Evolutionary conservation across 2,888 invertebrate genomes (phyloP).

Genomic region (Catocala sponsa): DNA sequence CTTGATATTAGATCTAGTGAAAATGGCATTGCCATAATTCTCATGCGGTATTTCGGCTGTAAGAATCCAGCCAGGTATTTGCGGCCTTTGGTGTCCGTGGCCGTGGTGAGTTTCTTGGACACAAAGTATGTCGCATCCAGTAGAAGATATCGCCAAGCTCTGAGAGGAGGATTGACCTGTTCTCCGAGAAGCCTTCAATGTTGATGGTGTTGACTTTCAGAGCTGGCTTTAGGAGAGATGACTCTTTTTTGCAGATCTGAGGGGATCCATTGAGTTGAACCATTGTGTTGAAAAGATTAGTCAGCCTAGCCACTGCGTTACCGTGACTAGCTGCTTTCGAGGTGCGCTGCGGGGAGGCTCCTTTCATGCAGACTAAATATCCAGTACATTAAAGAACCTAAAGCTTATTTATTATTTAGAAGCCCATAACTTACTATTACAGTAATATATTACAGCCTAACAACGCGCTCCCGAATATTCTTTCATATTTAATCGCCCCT

Average conservation of each 20-base stretch:
- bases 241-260: no score
- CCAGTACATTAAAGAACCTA: no score
- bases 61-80: not conserved
- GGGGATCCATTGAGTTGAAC: no score
- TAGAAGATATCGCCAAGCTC: not conserved
- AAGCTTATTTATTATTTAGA: not conserved
- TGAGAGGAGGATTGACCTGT: not conserved
- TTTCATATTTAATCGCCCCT: slow-evolving; percentile 5
- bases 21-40: not conserved
- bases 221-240: not conserved
- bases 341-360: no score
- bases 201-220: not conserved
- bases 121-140: not conserved
- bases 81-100: not conserved
- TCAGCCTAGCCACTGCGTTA: no score
- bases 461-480: not conserved
- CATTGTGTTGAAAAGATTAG: no score
- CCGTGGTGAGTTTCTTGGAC: not conserved
- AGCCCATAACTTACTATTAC: not conserved
- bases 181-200: not conserved
- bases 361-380: no score
- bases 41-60: not conserved
- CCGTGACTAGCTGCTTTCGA: no score
- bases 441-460: not conserved
- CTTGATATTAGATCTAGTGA: not conserved